These are phyloP conservation scores for Trachythela sp. DNA, from an alignment of 64 coral and sea anemone species.

Conservation along the genomic window DNA sequence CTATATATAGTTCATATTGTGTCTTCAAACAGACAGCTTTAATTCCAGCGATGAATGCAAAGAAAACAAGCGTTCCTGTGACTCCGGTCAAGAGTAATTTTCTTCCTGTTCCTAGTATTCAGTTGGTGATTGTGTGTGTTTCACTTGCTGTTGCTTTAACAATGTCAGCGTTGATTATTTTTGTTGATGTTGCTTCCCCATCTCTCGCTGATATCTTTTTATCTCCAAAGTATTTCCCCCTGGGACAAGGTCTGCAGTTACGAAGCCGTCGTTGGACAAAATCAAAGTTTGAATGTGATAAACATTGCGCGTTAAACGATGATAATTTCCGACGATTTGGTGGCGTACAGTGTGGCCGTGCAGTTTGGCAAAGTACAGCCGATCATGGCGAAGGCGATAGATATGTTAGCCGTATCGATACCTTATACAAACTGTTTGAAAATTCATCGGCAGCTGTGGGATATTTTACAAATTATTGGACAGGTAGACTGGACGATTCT, in stretches of 20 bases:
- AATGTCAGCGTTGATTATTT: constrained; percentile 88
- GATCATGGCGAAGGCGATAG: constrained; percentile 80
- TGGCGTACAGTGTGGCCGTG: constrained; percentile 83
- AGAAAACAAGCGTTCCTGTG: background rate
- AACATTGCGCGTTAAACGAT: constrained; percentile 69
- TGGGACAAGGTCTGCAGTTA: constrained; percentile 92
- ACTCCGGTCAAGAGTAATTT: constrained; percentile 2
- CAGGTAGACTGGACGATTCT: constrained; percentile 78
- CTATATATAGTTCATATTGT: background rate
- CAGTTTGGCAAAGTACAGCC: constrained; percentile 89
- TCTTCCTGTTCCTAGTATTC: constrained; percentile 77
- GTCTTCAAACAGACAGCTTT: background rate
- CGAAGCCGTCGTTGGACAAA: constrained; percentile 80
- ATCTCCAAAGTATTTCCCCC: constrained; percentile 84
- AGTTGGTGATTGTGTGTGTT: constrained; percentile 88
- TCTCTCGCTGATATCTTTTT: constrained; percentile 85
- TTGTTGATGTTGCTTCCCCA: constrained; percentile 85
- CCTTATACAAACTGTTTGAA: constrained; percentile 86
- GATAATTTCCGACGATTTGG: constrained; percentile 72
- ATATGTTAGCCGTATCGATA: constrained; percentile 90
- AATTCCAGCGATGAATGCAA: background rate
- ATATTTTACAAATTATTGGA: constrained; percentile 90
- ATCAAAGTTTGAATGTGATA: constrained; percentile 75
- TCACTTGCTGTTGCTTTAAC: constrained; percentile 76
- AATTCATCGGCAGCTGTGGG: constrained; percentile 58